phyloP scores from a whole-genome alignment of 2,113 vertebrate genomes.

The Desmodus rotundus region DNA sequence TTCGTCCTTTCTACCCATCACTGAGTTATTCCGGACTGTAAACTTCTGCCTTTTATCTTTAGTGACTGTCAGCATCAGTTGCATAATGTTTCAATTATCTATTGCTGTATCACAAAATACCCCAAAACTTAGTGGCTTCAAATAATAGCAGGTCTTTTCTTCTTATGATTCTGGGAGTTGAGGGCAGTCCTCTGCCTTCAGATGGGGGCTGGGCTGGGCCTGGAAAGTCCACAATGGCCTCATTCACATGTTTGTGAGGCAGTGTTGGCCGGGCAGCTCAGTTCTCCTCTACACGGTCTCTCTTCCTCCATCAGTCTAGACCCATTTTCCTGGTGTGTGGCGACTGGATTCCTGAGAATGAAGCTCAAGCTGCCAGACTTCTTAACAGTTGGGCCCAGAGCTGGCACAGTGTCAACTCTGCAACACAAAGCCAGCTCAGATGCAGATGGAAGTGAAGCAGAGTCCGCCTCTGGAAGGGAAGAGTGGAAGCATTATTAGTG shows the following conservation, averaged over 20 bases:
- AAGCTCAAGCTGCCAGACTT: neutral
- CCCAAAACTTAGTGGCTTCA: slow-evolving; percentile 8
- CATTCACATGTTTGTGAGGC: neutral
- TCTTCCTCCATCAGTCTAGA: neutral
- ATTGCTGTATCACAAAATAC: slow-evolving; percentile 50
- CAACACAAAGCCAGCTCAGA: neutral
- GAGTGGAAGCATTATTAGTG: neutral
- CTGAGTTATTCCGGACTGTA: slow-evolving; percentile 25
- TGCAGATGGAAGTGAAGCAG: neutral
- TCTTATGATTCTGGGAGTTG: neutral
- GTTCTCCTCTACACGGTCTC: neutral
- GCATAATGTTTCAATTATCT: slow-evolving; percentile 49
- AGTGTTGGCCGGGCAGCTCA: neutral
- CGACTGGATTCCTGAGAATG: neutral
- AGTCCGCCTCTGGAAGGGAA: neutral
- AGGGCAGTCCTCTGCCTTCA: neutral
- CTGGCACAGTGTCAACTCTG: neutral
- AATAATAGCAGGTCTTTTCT: neutral
- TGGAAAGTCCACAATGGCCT: neutral
- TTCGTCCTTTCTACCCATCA: slow-evolving; percentile 10
- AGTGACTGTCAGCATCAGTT: slow-evolving; percentile 18
- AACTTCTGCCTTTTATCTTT: slow-evolving; percentile 46
- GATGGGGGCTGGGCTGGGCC: neutral
- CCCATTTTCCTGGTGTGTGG: neutral
- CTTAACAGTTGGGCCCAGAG: neutral